These are phyloP conservation scores for Rhinopomastus cyanomelas DNA, from an alignment of 2,113 vertebrate species.

Conservation along the genomic window DNA sequence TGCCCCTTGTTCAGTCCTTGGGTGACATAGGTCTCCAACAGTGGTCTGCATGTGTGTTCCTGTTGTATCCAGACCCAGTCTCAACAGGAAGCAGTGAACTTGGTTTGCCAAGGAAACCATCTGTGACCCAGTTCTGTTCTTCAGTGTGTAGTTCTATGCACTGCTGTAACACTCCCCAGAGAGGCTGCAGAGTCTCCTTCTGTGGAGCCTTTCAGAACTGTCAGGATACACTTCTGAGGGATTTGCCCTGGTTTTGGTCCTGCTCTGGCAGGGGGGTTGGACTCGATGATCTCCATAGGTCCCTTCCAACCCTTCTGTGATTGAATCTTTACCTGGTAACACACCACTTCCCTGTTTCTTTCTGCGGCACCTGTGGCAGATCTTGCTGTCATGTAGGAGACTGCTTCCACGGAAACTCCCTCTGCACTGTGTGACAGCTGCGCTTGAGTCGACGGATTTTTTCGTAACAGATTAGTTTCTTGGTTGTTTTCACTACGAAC, in stretches of 20 bases:
- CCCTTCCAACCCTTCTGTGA: too few species aligned
- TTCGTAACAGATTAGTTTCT: neutral
- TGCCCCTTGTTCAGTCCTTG: too few species aligned
- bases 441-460: neutral
- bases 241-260: too few species aligned
- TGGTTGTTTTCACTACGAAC: neutral
- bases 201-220: too few species aligned
- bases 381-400: neutral
- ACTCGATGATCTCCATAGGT: too few species aligned
- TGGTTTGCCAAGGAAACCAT: neutral
- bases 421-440: neutral
- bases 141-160: neutral
- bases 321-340: neutral
- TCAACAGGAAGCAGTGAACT: neutral
- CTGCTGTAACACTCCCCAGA: neutral
- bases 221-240: too few species aligned
- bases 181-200: too few species aligned
- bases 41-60: neutral
- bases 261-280: too few species aligned
- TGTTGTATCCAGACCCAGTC: rapidly evolving
- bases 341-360: neutral
- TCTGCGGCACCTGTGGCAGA: neutral
- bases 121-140: neutral
- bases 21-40: neutral
- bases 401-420: constrained; percentile 22